Evolutionary conservation across 2,888 invertebrate species (phyloP).

Genomic region (Alloscopus bannaensis): DNA sequence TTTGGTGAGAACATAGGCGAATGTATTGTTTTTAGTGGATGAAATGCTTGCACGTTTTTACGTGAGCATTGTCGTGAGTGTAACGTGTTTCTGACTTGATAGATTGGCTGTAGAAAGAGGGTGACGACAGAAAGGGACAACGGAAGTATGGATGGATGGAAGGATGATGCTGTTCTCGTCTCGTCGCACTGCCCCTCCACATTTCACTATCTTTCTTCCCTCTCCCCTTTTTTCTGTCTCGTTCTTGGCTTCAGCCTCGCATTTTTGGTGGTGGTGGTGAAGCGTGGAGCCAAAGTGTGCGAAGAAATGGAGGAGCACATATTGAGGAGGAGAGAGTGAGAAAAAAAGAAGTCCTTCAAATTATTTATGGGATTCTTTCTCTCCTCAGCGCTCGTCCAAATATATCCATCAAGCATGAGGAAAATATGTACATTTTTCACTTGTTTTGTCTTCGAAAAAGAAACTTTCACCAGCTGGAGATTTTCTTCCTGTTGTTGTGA

Average conservation of each 20-base stretch:
- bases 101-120: slow-evolving; percentile 16
- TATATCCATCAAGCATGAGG: not conserved
- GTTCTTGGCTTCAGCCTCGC: slow-evolving; percentile 16
- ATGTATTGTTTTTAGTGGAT: slow-evolving; percentile 4
- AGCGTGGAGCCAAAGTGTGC: slow-evolving; percentile 14
- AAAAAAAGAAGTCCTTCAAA: slow-evolving; percentile 48
- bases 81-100: slow-evolving; percentile 32
- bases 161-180: slow-evolving; percentile 45
- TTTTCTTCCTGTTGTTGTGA: no score
- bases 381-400: not conserved
- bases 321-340: not conserved
- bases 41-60: slow-evolving; percentile 6
- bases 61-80: not conserved
- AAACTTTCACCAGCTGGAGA: no score
- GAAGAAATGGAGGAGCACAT: not conserved
- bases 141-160: slow-evolving; percentile 61
- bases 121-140: slow-evolving; percentile 10
- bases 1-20: not conserved
- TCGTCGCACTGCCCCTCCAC: not conserved
- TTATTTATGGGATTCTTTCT: slow-evolving; percentile 59
- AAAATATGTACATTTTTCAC: not conserved
- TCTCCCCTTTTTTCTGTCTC: no score
- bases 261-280: slow-evolving; percentile 25
- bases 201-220: no score
- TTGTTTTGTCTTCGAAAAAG: no score